Evolutionary conservation across 2,797 vertebrate genomes (phyloP), one percentile per base, ranked within the genome.

Genomic region (Labeo calbasu): DNA sequence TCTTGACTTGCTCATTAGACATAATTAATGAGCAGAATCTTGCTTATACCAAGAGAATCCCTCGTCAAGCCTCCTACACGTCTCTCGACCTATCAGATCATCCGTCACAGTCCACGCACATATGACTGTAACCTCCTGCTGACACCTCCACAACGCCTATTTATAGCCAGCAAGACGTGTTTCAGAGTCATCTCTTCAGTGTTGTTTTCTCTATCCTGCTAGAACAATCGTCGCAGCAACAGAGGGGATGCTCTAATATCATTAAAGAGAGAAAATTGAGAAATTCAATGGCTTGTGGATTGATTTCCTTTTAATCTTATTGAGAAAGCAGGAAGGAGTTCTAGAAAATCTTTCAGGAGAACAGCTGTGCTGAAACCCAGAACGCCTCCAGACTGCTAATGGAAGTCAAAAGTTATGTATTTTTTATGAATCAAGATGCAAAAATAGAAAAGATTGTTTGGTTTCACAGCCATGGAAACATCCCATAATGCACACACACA

Each of bases 121-220:
- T 78, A 84, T 72, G 76, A 85, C 82, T 55, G 70, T 46, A 70
- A 81, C 86, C 79, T 79, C 71, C 83, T 53, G 81, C 76, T 78
- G 50, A 85, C 85, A 88, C 85, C 87, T 85, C 84, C 84, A 85
- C 73, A 81, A 66, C 36, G 10, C 77, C 82, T 89, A 89, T 89
- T 89, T 88, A 88, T 89, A 87, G 82, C 71, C 79, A 76, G 53
- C 21, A 48, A 85, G 81, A 85, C n/a, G 4, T 23, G 69, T 65
- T 63, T 61, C 32, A 73, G 84, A 57, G 69, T 81, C 70, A 59
- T 81, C 61, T 43, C 61, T 66, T 12, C 48, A 50, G 57, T 3
- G 1, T 32, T 80, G 51, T 69, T 73, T 86, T 61, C 55, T 25
- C 70, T 25, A 66, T 76, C 32, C 21, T 17, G 36, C 19, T 15